A percentile compares a stretch with the other conserved stretches of the same genome.
phyloP scores from a whole-genome alignment of 2,888 invertebrate species.

The Mystacides longicornis region DNA sequence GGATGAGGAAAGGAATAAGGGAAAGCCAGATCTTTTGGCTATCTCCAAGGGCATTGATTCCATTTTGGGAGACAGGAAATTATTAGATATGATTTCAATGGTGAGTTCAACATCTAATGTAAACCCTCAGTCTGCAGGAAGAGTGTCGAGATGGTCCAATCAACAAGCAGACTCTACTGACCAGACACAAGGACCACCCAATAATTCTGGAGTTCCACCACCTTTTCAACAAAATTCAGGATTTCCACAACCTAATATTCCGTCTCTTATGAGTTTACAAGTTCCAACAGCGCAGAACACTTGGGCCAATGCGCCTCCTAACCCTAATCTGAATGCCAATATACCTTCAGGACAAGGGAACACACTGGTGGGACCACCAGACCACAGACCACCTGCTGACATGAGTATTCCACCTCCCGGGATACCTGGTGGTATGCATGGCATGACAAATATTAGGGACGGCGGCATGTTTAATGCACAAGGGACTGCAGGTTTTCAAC shows the following conservation, averaged over 20 bases:
- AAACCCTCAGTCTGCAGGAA: not conserved
- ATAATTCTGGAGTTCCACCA: too few relatives aligned
- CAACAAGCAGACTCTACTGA: not conserved
- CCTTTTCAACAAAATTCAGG: not conserved
- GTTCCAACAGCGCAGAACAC: not conserved
- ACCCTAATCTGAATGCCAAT: not conserved
- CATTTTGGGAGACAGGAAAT: conserved; percentile 56
- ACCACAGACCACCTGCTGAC: too few relatives aligned
- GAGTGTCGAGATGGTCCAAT: not conserved
- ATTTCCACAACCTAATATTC: not conserved
- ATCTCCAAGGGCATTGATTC: conserved; percentile 55
- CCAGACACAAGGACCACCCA: too few relatives aligned
- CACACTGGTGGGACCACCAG: conserved; percentile 32
- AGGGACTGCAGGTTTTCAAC: too few relatives aligned
- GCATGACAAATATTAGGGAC: too few relatives aligned
- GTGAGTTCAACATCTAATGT: conserved; percentile 11
- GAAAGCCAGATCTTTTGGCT: conserved; percentile 49
- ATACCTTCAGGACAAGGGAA: not conserved
- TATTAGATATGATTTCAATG: conserved; percentile 52
- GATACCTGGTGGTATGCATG: too few relatives aligned
- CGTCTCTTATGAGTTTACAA: conserved; percentile 2
- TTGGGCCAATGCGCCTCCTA: not conserved
- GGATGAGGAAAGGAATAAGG: conserved; percentile 20
- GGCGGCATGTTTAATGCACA: too few relatives aligned
- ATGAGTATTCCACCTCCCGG: too few relatives aligned